Conservation (phyloP, 2,113 vertebrate genomes). For the Copsychus sechellarum region DNA sequence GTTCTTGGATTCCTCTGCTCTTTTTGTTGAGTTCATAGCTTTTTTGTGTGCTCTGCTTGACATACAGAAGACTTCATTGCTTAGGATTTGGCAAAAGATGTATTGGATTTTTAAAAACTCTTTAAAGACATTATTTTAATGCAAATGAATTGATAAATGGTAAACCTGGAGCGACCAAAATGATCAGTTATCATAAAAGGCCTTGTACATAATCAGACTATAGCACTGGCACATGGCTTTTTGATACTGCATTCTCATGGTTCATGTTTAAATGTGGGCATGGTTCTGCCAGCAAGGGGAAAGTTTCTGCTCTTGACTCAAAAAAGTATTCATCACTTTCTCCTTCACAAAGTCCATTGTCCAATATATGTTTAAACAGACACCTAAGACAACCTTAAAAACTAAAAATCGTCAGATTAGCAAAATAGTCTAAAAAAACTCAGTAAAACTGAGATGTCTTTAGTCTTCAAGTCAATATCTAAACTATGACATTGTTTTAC, state of each 20-base stretch:
- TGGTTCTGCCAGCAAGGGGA: neutral
- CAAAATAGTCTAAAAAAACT: neutral
- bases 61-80: neutral
- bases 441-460: neutral
- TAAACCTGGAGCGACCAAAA: neutral
- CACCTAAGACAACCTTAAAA: neutral
- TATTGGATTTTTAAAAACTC: neutral
- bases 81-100: neutral
- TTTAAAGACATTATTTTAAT: neutral
- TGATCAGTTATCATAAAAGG: neutral
- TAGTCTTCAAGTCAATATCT: neutral
- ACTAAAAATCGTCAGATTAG: neutral
- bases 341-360: neutral
- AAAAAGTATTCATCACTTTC: neutral
- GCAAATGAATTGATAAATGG: neutral
- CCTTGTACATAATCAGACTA: neutral
- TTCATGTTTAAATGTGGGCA: neutral
- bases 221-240: neutral
- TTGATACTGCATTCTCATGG: neutral
- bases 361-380: neutral
- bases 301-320: neutral
- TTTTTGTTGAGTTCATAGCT: neutral
- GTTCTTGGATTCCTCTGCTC: neutral
- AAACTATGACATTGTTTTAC: conserved; percentile 11
- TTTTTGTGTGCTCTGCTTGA: neutral